Evolutionary conservation across 2,888 invertebrate species (phyloP), one percentile per base, ranked within the genome.

Genomic region (Caenorhabditis sulstoni): DNA sequence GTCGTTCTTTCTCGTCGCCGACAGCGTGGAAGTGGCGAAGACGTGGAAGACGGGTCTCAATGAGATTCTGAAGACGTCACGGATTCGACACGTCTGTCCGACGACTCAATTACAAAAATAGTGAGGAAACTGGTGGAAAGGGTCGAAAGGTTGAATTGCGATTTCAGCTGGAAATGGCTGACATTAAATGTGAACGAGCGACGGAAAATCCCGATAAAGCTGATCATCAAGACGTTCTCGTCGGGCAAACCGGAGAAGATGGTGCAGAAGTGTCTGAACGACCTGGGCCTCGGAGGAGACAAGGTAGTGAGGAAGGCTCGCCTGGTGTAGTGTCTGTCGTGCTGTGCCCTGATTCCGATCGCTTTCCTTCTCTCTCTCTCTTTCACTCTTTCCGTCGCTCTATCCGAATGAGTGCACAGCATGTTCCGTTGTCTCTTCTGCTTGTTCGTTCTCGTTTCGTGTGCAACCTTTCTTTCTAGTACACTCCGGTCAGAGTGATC

Each of bases 191-290:
- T 96, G 67, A 97, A 98, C 91, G 94, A 95, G 44, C 94, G 94
- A 90, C 96, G 96, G 45, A 96, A 96, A 92, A 97, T 99, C 71
- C 97, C 98, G 1, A 96, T 98, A 2, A 81, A 87, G 76, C 83
- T 85, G 59, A 95, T 99, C 41, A 96, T 97, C 67, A 93, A 96
- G 90, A 99, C 98, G 73, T 99, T 99, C 92, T 97, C 98, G 2
- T 98, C 98, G n/a, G 99, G 99, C 41, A 97, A 97, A 92, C 97
- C 97, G 4, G 99, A 99, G 92, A 97, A 96, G 92, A 93, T 97
- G 91, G 96, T 99, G 41, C 97, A 97, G 92, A 97, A 98, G 91
- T 96, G 96, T 91, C 93, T 99, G 83, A 94, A 95, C 65, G 98
- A 98, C 90, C 93, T 97, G 81, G 96, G 95, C 23, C 93, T 99